These are phyloP conservation scores for Pseudomugil tenellus DNA, from an alignment of 2,797 vertebrate genomes.

Conservation along the genomic window DNA sequence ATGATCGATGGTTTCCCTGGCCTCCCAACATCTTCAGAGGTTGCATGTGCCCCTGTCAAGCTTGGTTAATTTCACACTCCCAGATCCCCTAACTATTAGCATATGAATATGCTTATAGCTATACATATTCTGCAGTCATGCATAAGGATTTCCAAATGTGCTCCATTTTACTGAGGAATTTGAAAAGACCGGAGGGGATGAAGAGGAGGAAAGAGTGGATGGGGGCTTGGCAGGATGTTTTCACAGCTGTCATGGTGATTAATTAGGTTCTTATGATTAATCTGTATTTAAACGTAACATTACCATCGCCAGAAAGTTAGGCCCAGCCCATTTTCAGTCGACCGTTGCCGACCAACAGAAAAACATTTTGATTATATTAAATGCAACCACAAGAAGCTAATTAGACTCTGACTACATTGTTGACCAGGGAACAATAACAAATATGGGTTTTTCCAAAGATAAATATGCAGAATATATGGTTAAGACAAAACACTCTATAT, in stretches of 20 bases:
- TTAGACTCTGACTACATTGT: constrained; percentile 35
- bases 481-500: constrained; percentile 3
- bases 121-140: constrained; percentile 73
- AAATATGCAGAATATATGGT: constrained; percentile 10
- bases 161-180: constrained; percentile 50
- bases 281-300: constrained; percentile 81
- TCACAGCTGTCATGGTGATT: constrained; percentile 80
- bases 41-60: constrained; percentile 80
- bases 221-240: constrained; percentile 76
- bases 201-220: constrained; percentile 72
- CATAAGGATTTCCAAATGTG: constrained; percentile 68
- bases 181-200: constrained; percentile 76
- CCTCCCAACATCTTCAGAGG: constrained; percentile 70
- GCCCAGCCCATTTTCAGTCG: constrained; percentile 64
- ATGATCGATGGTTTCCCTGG: constrained; percentile 79
- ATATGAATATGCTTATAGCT: constrained; percentile 77
- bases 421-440: constrained; percentile 14
- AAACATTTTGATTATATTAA: constrained; percentile 73
- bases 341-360: constrained; percentile 57
- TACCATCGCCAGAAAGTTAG: constrained; percentile 71
- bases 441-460: constrained; percentile 5
- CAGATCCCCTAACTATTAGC: constrained; percentile 72
- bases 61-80: constrained; percentile 79
- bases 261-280: constrained; percentile 80
- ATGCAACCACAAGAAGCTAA: constrained; percentile 37